Percentiles rank a stretch among this genome's conserved stretches.
These are phyloP conservation scores for Manis pentadactyla DNA, from an alignment of 2,797 vertebrate species.

Conservation along the genomic window DNA sequence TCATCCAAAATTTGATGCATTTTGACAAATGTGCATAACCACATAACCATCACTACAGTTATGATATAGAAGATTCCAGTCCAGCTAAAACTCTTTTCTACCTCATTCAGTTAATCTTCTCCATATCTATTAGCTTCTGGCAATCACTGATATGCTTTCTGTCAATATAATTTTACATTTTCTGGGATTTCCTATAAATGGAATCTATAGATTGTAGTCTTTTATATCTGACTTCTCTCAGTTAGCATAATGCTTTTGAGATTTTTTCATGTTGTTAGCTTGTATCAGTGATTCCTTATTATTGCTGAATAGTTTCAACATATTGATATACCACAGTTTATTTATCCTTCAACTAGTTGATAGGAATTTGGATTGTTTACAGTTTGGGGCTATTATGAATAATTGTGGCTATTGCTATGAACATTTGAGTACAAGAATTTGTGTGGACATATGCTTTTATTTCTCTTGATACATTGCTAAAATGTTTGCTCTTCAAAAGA, in stretches of 20 bases:
- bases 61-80: neutral
- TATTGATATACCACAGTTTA: neutral
- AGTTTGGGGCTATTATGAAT: neutral
- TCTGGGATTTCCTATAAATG: neutral
- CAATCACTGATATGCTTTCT: neutral
- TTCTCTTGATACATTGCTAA: conserved; percentile 1
- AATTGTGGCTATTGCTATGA: neutral
- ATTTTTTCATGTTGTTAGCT: neutral
- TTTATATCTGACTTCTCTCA: neutral
- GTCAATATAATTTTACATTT: neutral
- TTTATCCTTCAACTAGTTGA: neutral
- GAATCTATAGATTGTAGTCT: neutral
- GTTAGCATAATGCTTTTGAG: neutral
- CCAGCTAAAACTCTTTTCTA: neutral
- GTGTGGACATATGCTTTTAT: neutral
- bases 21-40: neutral
- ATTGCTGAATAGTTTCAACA: neutral
- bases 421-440: neutral
- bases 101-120: neutral
- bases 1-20: neutral
- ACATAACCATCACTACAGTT: neutral
- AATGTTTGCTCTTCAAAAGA: conserved; percentile 20
- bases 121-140: neutral
- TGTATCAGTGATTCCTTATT: neutral
- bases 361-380: neutral